Conservation (phyloP, 1,140 invertebrate species). For the Drosophila insularis region DNA sequence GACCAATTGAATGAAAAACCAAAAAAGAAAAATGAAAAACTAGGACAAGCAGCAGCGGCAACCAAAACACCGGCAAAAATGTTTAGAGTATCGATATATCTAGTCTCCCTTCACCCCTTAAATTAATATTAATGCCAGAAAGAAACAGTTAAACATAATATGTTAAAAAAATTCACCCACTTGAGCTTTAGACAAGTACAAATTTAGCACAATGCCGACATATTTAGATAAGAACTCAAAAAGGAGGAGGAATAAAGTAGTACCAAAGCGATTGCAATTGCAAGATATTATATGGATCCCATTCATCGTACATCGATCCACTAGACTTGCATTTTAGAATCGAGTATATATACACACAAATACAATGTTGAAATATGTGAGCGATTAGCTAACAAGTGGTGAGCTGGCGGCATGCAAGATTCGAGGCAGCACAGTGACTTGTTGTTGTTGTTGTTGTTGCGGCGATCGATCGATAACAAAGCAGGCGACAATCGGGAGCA, state of each 20-base stretch:
- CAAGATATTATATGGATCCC: constrained; percentile 32
- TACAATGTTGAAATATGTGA: constrained; percentile 3
- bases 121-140: neutral
- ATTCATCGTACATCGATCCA: constrained; percentile 23
- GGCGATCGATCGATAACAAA: constrained; percentile 12
- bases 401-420: constrained; percentile 19
- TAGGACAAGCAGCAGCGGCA: constrained; percentile 39
- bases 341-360: neutral
- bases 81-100: no score
- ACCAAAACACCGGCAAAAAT: no score
- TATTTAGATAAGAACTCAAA: constrained; percentile 37
- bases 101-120: no score
- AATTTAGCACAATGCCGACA: constrained; percentile 46
- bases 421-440: neutral
- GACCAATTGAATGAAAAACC: constrained; percentile 68
- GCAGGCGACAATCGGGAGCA: neutral
- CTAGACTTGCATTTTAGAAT: constrained; percentile 29
- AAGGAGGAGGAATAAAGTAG: constrained; percentile 23
- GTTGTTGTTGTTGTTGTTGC: neutral
- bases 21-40: constrained; percentile 26
- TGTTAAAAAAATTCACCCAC: neutral
- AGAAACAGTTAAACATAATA: neutral
- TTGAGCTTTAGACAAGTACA: constrained; percentile 24
- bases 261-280: neutral
- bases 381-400: constrained; percentile 20